Base-by-base conservation (phyloP, 2,888 invertebrate species). In the Drosophila pullipes region DNA sequence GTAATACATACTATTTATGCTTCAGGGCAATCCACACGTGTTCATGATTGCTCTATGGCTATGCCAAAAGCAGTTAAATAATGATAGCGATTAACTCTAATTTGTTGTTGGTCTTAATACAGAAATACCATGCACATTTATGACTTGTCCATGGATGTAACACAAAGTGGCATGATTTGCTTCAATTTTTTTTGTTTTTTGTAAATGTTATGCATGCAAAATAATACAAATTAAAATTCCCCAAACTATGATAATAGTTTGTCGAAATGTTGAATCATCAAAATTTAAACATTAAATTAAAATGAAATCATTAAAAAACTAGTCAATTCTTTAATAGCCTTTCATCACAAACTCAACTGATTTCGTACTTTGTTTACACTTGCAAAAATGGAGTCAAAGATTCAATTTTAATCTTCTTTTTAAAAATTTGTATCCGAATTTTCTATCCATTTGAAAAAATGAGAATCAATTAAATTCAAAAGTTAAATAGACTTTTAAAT, bases 21-120 rank as follows among this genome's bases (percentile, higher is more conserved):
- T 57, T 5, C 57, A 61, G 64, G 68, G 31, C 74, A 64, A 59
- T 55, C 70, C 67, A 60, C 83, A 82, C 76, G 74, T 79, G 79
- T 73, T 66, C 70, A 73, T 74, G 74, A 87, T 87, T 84, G 70
- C 47, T 16, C 18, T 30, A 28, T 50, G 55, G 54, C 50, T 64
- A 39, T 64, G 72, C 68, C 64, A 68, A 57, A 33, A 64, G 65
- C 74, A 57, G 37, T 41, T 59, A 37, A 54, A 61, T 70, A 70
- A 74, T 65, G 47, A 66, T 61, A 57, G 41, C 62, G 44, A 69
- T 78, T 69, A 78, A 33, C 30, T 44, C 41, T 44, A 63, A 77
- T 72, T 64, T 53, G 57, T 47, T 35, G 13, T 33, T 52, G 28
- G 39, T 28, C 41, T 44, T n/a, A 18, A 10, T 7, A 37, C 18